phyloP scores from a whole-genome alignment of 1,140 invertebrate genomes.

The Anoplophora glabripennis region DNA sequence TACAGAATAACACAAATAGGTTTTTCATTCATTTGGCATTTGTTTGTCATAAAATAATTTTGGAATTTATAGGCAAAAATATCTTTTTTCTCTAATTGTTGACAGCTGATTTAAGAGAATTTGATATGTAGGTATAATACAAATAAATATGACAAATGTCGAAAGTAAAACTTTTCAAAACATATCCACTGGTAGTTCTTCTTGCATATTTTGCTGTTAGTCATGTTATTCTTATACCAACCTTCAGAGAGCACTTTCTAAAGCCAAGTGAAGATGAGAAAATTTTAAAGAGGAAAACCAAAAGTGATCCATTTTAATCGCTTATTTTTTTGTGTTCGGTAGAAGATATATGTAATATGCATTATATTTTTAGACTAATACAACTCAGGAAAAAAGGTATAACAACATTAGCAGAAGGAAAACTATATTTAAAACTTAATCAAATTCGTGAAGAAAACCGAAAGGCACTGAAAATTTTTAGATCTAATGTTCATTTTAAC shows the following conservation, averaged over 20 bases:
- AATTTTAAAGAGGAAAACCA: conserved; percentile 3
- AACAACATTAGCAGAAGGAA: conserved; percentile 61
- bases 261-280: conserved; percentile 10
- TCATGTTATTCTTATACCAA: conserved; percentile 12
- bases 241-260: conserved; percentile 10
- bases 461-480: conserved; percentile 52
- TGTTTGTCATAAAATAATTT: too few species aligned
- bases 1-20: too few species aligned
- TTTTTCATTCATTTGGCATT: too few species aligned
- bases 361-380: conserved; percentile 51
- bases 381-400: conserved; percentile 72
- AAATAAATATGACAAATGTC: neutral
- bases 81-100: too few species aligned
- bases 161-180: conserved; percentile 9
- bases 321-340: too few species aligned
- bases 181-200: conserved; percentile 4
- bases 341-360: neutral
- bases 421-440: conserved; percentile 65
- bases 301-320: neutral
- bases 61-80: too few species aligned
- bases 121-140: too few species aligned
- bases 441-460: conserved; percentile 58
- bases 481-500: conserved; percentile 35
- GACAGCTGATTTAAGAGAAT: too few species aligned
- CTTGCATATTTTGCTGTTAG: conserved; percentile 16